Evolutionary conservation across 2,797 vertebrate species (phyloP).

Genomic region (Heliangelus exortis): DNA sequence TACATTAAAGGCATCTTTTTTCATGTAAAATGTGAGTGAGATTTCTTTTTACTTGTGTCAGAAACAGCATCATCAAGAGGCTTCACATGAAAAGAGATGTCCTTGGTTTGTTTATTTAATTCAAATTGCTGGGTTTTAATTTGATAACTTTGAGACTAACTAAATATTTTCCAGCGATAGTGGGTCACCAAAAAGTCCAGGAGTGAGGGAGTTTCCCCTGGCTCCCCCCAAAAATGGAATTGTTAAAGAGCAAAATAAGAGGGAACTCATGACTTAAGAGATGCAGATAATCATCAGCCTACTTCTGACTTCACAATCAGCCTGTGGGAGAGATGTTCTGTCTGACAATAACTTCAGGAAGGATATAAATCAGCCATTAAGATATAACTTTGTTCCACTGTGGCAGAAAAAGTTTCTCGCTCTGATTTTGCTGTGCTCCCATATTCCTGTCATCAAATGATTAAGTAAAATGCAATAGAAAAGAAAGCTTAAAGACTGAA

Average conservation of each 20-base stretch:
- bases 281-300: conserved; percentile 58
- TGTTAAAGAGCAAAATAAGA: conserved; percentile 34
- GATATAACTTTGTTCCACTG: not conserved
- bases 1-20: not conserved
- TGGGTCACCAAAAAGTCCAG: conserved; percentile 59
- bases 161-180: conserved; percentile 23
- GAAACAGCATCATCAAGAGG: not conserved
- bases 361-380: conserved; percentile 55
- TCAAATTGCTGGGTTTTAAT: not conserved
- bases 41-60: not conserved
- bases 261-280: conserved; percentile 57
- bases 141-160: not conserved
- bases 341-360: conserved; percentile 13
- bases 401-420: not conserved
- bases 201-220: conserved; percentile 43
- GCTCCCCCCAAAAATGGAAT: conserved; percentile 41
- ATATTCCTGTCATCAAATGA: not conserved
- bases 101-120: not conserved
- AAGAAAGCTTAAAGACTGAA: not conserved
- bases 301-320: conserved; percentile 50
- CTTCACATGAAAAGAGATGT: not conserved
- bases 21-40: not conserved
- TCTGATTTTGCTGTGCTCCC: not conserved
- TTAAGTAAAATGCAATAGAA: not conserved
- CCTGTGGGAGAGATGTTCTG: conserved; percentile 48